Percentiles rank a stretch among this genome's conserved stretches.
These are phyloP conservation scores for Spisula subtruncata DNA, from an alignment of 2,888 invertebrate species.

Conservation along the genomic window DNA sequence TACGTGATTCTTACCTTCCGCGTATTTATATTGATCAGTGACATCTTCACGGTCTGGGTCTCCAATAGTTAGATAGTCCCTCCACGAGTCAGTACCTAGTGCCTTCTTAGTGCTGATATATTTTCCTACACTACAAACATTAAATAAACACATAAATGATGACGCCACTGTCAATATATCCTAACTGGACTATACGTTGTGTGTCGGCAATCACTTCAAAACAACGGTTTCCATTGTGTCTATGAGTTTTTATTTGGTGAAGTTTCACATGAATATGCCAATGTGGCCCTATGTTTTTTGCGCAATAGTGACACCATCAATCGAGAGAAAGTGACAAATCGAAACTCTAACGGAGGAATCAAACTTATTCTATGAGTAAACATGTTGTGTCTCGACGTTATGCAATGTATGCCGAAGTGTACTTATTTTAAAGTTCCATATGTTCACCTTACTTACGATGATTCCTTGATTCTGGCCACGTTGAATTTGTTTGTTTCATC, in stretches of 20 bases:
- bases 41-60: constrained; percentile 43
- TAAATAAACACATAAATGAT: neutral
- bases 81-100: neutral
- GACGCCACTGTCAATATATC: too few species aligned
- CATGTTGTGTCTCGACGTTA: neutral
- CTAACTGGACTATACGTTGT: too few species aligned
- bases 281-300: neutral
- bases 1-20: constrained; percentile 22
- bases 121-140: constrained; percentile 45
- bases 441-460: neutral
- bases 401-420: neutral
- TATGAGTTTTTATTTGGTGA: neutral
- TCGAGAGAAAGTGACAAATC: too few species aligned
- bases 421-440: constrained; percentile 29
- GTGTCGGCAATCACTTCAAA: too few species aligned
- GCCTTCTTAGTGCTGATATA: constrained; percentile 47
- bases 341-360: neutral
- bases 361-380: neutral
- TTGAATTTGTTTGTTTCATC: constrained; percentile 55
- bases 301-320: neutral
- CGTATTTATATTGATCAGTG: constrained; percentile 49
- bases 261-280: neutral
- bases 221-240: too few species aligned
- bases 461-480: neutral
- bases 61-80: neutral